Evolutionary conservation across 2,888 invertebrate genomes (phyloP).

Genomic region (Amblyjoppa proteus): DNA sequence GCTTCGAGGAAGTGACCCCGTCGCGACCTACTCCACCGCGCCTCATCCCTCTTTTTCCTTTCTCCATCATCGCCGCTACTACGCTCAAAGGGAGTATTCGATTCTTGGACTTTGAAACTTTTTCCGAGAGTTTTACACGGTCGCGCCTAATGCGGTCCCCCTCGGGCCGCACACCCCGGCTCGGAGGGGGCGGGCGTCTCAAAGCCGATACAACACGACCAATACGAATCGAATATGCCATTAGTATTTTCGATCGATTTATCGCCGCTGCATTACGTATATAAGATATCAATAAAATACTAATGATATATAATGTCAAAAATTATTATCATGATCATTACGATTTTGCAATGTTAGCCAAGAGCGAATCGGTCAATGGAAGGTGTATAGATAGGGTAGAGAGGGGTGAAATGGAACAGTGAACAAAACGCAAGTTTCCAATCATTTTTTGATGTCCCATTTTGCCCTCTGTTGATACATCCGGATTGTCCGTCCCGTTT

Average conservation of each 20-base stretch:
- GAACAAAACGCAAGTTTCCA: no score
- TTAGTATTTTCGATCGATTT: constrained; percentile 3
- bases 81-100: neutral
- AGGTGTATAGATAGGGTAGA: no score
- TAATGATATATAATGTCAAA: neutral
- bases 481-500: no score
- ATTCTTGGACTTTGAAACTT: constrained; percentile 37
- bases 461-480: no score
- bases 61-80: neutral
- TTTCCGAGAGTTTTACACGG: constrained; percentile 43
- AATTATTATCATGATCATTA: no score
- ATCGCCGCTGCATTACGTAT: neutral
- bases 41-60: neutral
- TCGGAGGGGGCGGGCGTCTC: neutral
- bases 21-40: constrained; percentile 39
- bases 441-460: no score
- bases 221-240: constrained; percentile 9
- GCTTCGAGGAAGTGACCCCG: constrained; percentile 61
- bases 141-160: constrained; percentile 3
- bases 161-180: neutral
- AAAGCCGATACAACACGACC: constrained; percentile 38
- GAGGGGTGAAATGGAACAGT: no score
- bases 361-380: no score
- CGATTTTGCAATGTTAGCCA: no score
- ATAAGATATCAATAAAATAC: neutral